A percentile compares a stretch with the other conserved stretches of the same genome.
Conservation (phyloP, 2,888 invertebrate genomes). For the Labia minor region DNA sequence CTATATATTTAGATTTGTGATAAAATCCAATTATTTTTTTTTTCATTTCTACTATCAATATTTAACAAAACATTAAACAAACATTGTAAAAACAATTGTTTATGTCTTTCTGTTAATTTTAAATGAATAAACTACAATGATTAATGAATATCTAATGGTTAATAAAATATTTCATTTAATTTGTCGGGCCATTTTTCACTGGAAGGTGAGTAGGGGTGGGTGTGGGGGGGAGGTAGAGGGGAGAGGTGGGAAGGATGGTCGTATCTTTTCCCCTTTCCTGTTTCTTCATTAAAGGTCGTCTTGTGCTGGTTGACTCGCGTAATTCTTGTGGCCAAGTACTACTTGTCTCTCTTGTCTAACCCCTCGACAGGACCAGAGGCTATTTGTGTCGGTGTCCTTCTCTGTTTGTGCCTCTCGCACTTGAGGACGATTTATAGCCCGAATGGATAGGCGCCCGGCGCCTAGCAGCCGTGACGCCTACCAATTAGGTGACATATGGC, state of each 20-base stretch:
- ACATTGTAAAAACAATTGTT: too few relatives aligned
- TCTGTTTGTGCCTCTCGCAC: not conserved
- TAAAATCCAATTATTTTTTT: too few relatives aligned
- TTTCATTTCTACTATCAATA: too few relatives aligned
- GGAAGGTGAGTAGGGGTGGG: too few relatives aligned
- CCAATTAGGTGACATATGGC: not conserved
- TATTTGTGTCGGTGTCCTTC: not conserved
- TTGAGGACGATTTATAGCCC: slow-evolving; percentile 3
- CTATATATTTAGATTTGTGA: too few relatives aligned
- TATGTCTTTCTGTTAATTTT: not conserved
- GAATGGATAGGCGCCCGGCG: not conserved
- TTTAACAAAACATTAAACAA: too few relatives aligned
- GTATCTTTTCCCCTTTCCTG: not conserved
- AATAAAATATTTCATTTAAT: not conserved
- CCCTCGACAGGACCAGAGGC: not conserved
- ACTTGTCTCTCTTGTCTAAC: not conserved
- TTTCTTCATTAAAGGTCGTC: not conserved
- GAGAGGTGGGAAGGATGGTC: too few relatives aligned
- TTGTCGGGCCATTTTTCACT: too few relatives aligned
- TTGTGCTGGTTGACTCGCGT: not conserved
- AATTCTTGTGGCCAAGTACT: not conserved
- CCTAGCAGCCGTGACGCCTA: slow-evolving; percentile 4
- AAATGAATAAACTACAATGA: not conserved
- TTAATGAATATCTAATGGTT: not conserved
- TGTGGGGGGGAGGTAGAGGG: too few relatives aligned